Evolutionary conservation across 2,888 invertebrate genomes (phyloP).

Genomic region (Calameuta filiformis): DNA sequence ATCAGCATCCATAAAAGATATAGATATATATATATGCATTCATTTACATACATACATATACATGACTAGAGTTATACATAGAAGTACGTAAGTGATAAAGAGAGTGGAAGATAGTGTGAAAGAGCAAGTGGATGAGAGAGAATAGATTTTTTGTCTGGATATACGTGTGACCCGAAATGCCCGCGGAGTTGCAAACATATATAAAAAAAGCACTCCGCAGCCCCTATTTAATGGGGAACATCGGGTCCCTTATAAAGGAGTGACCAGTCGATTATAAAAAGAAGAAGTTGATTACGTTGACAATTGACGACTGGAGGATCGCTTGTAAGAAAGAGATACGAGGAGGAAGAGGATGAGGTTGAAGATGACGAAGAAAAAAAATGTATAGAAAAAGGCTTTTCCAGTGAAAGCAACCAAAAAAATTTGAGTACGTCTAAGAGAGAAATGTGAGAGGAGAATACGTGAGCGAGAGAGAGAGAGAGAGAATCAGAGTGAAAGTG

Average conservation of each 20-base stretch:
- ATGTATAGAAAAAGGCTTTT: constrained; percentile 51
- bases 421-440: constrained; percentile 14
- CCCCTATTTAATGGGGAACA: constrained; percentile 19
- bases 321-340: background rate
- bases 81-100: constrained; percentile 8
- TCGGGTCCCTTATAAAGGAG: constrained; percentile 8
- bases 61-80: constrained; percentile 1
- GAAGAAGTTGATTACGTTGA: background rate
- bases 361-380: constrained; percentile 17
- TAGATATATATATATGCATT: background rate
- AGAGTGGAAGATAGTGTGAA: constrained; percentile 2
- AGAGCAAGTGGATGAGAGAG: constrained; percentile 11
- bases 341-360: background rate
- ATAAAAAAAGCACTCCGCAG: constrained; percentile 42
- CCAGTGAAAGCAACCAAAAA: constrained; percentile 50
- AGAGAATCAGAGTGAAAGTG: background rate
- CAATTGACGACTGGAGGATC: too few species aligned
- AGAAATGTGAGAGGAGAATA: too few species aligned
- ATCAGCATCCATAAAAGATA: too few species aligned
- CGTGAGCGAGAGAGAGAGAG: background rate
- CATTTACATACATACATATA: constrained; percentile 1
- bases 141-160: constrained; percentile 10
- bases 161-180: too few species aligned
- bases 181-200: constrained; percentile 39
- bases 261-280: constrained; percentile 12